A percentile compares a stretch with the other conserved stretches of the same genome.
phyloP scores from a whole-genome alignment of 2,888 invertebrate species.

The Trissolcus brochymenae region DNA sequence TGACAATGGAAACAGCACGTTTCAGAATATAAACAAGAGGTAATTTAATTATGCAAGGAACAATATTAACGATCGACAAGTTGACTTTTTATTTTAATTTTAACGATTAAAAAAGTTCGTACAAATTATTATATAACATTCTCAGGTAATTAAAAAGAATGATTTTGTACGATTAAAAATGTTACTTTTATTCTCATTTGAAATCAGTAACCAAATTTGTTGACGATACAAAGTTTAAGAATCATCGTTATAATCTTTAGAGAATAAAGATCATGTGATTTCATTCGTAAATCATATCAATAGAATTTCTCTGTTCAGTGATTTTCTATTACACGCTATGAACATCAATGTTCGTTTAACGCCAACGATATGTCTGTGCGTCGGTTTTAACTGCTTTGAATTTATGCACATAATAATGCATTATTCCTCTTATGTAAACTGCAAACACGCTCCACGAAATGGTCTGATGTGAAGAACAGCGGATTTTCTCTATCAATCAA shows the following conservation, averaged over 20 bases:
- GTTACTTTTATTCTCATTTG: too few relatives aligned
- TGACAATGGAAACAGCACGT: background rate
- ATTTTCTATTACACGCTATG: background rate
- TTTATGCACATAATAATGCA: constrained; percentile 7
- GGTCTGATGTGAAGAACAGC: constrained; percentile 5
- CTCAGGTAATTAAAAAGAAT: background rate
- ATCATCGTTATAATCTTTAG: too few relatives aligned
- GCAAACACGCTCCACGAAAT: background rate
- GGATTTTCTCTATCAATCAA: constrained; percentile 15
- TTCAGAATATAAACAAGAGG: background rate
- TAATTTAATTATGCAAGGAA: background rate
- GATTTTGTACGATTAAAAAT: too few relatives aligned
- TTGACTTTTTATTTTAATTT: too few relatives aligned
- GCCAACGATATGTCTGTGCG: background rate
- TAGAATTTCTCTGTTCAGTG: background rate
- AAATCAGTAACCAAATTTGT: too few relatives aligned
- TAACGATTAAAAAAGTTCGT: background rate
- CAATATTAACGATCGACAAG: too few relatives aligned
- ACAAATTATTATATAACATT: background rate
- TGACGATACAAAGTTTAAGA: too few relatives aligned
- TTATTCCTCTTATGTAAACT: constrained; percentile 8
- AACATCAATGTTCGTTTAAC: background rate
- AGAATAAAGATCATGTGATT: too few relatives aligned
- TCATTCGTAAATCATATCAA: background rate
- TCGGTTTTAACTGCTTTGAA: background rate